Conservation (phyloP, 2,797 vertebrate genomes). For the Limosa lapponica region DNA sequence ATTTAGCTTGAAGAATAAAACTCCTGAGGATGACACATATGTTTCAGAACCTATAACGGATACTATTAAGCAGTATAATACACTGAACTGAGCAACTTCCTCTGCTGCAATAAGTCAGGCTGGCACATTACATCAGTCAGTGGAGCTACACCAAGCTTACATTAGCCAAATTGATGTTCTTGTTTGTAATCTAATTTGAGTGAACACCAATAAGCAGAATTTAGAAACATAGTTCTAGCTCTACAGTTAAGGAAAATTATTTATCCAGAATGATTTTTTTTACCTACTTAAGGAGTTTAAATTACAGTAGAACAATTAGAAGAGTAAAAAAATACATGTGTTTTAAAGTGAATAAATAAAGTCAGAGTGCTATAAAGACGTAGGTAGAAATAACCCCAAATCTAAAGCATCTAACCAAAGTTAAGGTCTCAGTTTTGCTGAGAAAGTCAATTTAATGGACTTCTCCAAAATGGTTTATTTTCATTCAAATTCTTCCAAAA, state of each 20-base stretch:
- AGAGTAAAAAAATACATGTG: not conserved
- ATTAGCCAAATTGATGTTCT: not conserved
- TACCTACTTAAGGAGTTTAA: not conserved
- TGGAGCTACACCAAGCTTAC: not conserved
- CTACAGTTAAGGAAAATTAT: not conserved
- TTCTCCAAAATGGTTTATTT: not conserved
- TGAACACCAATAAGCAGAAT: not conserved
- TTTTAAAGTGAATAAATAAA: not conserved
- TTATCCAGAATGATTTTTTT: not conserved
- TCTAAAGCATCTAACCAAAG: not conserved
- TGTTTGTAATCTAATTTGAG: not conserved
- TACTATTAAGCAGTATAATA: not conserved
- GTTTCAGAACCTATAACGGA: not conserved
- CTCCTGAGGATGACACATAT: not conserved
- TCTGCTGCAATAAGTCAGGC: not conserved
- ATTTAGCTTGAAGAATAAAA: not conserved
- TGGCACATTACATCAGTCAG: not conserved
- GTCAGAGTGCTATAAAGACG: not conserved
- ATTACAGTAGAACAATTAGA: not conserved
- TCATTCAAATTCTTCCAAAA: not conserved
- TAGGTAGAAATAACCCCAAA: not conserved
- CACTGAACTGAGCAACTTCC: not conserved
- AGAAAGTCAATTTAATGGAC: not conserved
- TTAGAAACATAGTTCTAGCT: not conserved
- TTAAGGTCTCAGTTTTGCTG: not conserved